Base-by-base conservation (phyloP, 1,140 invertebrate species). In the Achatina immaculata region DNA sequence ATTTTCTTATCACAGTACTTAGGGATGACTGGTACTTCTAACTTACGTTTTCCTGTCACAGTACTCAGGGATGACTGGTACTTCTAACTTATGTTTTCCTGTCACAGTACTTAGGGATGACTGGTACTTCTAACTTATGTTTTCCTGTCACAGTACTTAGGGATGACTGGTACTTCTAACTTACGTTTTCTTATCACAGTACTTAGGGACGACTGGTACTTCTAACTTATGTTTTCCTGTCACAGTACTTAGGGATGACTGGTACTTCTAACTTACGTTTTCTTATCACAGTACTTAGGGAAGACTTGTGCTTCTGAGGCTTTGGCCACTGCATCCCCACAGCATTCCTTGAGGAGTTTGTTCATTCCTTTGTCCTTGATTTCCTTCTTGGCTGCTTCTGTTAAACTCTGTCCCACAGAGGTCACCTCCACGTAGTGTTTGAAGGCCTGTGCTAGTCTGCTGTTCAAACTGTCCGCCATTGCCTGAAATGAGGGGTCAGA, bases 351-450 rank as follows among this genome's bases (percentile, higher is more conserved):
- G 2, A 80, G 78, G 45, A 80, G n/a, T 43, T 80, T 80, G 68
- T 72, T 80, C 78, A 80, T 80, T 6, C 66, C 78, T n/a, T 80
- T 80, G 38, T 80, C 78, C 31, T 69, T 80, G 68, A 80, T 80
- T 36, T 71, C 66, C 28, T 80, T 80, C 68, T 71, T 69, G 19
- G 21, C 42, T 11, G 78, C 66, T 34, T 80, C 78, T 11, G 43
- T 80, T 31, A 80, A 31, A 34, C 28, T 71, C 24, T 69, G 78
- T 11, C 68, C 68, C 2, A 72, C 78, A 3, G 78, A 69, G 6
- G 78, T 48, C 11, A 72, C 68, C 43, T 71, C 78, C n/a, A 80
- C 78, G 42, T 51, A 80, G 62, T 80, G 58, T 34, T 72, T 80
- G 78, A 80, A 80, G 43, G 78, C 34, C 21, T 71, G 43, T 1